phyloP scores from a whole-genome alignment of 2,113 vertebrate genomes.

The Rattus norvegicus region GRCr8 NC_086028.1:5555501-5556000 shows the following conservation, averaged over 20 bases:
- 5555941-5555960: background rate
- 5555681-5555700: background rate
- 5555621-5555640: background rate
- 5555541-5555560: background rate
- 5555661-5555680: background rate
- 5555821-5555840: background rate
- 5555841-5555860: background rate
- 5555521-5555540: background rate
- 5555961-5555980: background rate
- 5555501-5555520: background rate
- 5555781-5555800: background rate
- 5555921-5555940: background rate
- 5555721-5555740: background rate
- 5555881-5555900: background rate
- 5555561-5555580: background rate
- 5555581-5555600: conserved; percentile 17
- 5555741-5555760: background rate
- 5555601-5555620: background rate
- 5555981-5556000: background rate
- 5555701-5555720: background rate
- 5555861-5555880: background rate
- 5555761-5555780: background rate
- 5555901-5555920: background rate
- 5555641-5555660: background rate
- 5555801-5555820: background rate